Percentiles rank a stretch among this genome's conserved stretches.
Conservation (phyloP, 2,797 vertebrate species). For the Manis pentadactyla region DNA sequence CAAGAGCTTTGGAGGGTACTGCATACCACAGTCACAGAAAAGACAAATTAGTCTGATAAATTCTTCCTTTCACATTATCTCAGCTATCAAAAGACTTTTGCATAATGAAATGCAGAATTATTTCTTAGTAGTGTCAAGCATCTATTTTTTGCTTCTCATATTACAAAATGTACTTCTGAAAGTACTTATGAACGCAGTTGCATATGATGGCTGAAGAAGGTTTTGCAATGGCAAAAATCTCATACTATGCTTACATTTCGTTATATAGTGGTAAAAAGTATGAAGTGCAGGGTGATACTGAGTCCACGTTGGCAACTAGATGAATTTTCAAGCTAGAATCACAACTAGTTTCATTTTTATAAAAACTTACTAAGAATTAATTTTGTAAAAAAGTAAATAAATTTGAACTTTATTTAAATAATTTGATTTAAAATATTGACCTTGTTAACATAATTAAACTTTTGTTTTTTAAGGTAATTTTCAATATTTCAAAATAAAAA, state of each 20-base stretch:
- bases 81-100: not conserved
- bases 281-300: not conserved
- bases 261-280: not conserved
- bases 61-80: not conserved
- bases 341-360: conserved; percentile 36
- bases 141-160: not conserved
- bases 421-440: conserved; percentile 35
- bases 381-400: conserved; percentile 4
- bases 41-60: not conserved
- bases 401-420: conserved; percentile 56
- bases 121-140: not conserved
- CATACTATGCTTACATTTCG: not conserved
- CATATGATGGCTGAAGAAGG: not conserved
- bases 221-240: not conserved
- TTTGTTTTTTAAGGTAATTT: conserved; percentile 39
- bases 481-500: conserved; percentile 53
- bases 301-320: not conserved
- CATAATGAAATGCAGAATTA: not conserved
- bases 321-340: conserved; percentile 12
- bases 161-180: not conserved
- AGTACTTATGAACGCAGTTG: not conserved
- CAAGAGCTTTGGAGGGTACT: not conserved
- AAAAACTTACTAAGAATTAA: conserved; percentile 44
- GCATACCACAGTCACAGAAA: not conserved
- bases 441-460: conserved; percentile 3